phyloP scores from a whole-genome alignment of 2,113 vertebrate genomes.

The Telmatochromis sp. region DNA sequence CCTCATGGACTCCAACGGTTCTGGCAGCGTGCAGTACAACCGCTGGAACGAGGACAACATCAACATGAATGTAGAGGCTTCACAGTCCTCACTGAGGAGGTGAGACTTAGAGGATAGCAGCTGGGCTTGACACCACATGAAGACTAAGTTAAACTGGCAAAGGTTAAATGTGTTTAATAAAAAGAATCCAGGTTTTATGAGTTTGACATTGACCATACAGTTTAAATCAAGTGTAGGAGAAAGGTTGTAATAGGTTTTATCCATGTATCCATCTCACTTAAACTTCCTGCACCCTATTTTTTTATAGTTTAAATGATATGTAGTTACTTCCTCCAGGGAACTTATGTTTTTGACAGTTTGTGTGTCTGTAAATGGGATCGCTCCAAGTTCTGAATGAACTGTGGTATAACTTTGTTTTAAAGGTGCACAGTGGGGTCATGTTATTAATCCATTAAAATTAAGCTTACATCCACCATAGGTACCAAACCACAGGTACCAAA shows the following conservation, averaged over 20 bases:
- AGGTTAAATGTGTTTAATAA: not conserved
- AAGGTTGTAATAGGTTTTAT: not conserved
- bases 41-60: slow-evolving; percentile 77
- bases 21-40: slow-evolving; percentile 65
- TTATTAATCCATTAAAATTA: not conserved
- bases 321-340: not conserved
- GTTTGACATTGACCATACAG: not conserved
- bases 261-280: not conserved
- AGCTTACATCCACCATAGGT: not conserved
- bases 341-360: not conserved
- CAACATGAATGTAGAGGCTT: slow-evolving; percentile 50
- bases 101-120: slow-evolving; percentile 28
- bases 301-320: not conserved
- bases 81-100: slow-evolving; percentile 50
- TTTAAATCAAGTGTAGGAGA: not conserved
- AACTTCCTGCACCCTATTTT: fast-evolving
- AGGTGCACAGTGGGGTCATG: not conserved
- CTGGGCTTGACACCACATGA: not conserved
- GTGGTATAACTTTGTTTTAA: not conserved
- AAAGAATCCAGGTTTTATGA: not conserved
- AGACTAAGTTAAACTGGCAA: not conserved
- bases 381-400: not conserved
- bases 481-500: not conserved
- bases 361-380: not conserved
- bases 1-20: slow-evolving; percentile 68